A percentile compares a stretch with the other conserved stretches of the same genome.
These are phyloP conservation scores for Dunckerocampus dactyliophorus DNA, from an alignment of 2,113 vertebrate species.

Conservation along the genomic window DNA sequence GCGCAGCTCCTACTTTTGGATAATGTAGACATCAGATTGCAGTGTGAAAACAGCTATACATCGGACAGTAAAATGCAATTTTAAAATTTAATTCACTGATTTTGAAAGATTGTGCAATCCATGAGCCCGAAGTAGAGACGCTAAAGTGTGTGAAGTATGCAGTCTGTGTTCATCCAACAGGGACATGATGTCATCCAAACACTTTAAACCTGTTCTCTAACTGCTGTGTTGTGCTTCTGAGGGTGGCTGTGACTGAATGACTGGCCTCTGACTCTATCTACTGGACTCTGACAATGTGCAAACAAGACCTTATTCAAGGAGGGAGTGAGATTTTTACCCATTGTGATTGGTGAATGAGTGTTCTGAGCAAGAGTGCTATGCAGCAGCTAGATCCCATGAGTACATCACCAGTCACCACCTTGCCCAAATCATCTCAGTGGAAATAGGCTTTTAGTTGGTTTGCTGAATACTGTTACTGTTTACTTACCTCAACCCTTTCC, in stretches of 20 bases:
- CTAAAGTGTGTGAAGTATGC: slow-evolving; percentile 12
- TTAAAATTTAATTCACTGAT: neutral
- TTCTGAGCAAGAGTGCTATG: slow-evolving; percentile 18
- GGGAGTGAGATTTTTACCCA: slow-evolving; percentile 48
- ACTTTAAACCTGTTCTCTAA: slow-evolving; percentile 45
- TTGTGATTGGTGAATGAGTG: slow-evolving; percentile 55
- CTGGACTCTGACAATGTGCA: slow-evolving; percentile 46
- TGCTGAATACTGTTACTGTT: slow-evolving; percentile 34
- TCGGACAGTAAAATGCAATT: neutral
- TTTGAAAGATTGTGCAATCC: slow-evolving; percentile 5
- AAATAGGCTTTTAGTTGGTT: slow-evolving; percentile 40
- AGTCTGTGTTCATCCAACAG: slow-evolving; percentile 27
- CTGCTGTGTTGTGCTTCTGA: slow-evolving; percentile 27
- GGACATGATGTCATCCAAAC: slow-evolving; percentile 40
- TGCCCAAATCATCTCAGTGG: slow-evolving; percentile 21
- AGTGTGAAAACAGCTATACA: neutral
- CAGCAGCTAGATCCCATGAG: slow-evolving; percentile 30
- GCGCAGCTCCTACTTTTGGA: neutral
- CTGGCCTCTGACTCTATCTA: slow-evolving; percentile 58
- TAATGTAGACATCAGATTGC: neutral
- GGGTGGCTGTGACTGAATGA: slow-evolving; percentile 52
- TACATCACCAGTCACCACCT: slow-evolving; percentile 22
- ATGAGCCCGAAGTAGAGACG: slow-evolving; percentile 14
- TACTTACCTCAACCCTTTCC: slow-evolving; percentile 40
- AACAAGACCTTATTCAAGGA: slow-evolving; percentile 45